Base-by-base conservation (phyloP, 2,888 invertebrate species). In the Meiosimyza platycephala region DNA sequence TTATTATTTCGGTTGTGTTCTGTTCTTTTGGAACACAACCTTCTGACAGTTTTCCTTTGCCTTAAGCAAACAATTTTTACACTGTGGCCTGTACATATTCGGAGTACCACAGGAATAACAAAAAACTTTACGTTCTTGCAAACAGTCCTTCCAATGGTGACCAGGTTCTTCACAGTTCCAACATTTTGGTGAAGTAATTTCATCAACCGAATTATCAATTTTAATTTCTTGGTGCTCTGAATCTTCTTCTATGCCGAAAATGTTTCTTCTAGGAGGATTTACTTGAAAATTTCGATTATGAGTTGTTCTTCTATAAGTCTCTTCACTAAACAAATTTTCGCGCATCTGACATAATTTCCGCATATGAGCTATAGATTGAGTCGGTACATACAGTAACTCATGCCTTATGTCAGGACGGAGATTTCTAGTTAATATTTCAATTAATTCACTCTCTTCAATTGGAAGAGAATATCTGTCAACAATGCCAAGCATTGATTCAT, bases 351-450 rank as follows among this genome's bases (percentile, higher is more conserved):
- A 63, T 5, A 69, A 18, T 18, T 64, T 68, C 11, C 69, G 33
- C 13, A 69, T 51, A 47, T 69, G 64, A 1, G 69, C 3, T 12
- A 73, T 48, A 3, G 72, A 69, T 40, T 67, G 59, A 6, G 69
- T 51, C 1, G 69, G 64, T 48, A 65, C 9, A 62, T 66, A 72
- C 5, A 74, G 22, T 12, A 74, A 51, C 12, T 74, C 74, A 6
- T 74, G 70, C 1, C 69, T 47, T 6, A 74, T 64, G 1, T 74
- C 72, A 0, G 70, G 65, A 16, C 62, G 59, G 0, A 74, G 51
- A 16, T 72, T 74, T 65, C 73, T 28, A 9, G 65, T 63, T 1
- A 70, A 11, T 1, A 72, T 72, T 60, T 72, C 67, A 33, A 72
- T 54, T 13, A 67, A 54, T 22, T 72, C 72, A 7, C 5, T 15